A percentile compares a stretch with the other conserved stretches of the same genome.
phyloP scores from a whole-genome alignment of 2,797 vertebrate genomes.

The Sciurus vulgaris region DNA sequence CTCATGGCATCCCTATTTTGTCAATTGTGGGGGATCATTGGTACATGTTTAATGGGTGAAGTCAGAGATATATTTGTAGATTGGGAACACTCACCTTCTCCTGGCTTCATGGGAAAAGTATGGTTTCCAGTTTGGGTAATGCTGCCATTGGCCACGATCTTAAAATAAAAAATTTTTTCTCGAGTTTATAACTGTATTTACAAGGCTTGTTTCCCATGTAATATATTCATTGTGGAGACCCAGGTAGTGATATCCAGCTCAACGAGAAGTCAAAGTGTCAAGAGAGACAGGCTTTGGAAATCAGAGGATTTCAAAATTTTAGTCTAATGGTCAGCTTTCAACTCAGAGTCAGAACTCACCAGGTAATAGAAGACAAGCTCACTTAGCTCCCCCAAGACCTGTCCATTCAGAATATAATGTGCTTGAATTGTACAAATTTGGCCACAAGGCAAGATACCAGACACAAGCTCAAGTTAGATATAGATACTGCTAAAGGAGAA shows the following conservation, averaged over 20 bases:
- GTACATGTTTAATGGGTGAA: not conserved
- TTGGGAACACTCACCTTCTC: not conserved
- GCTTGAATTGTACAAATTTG: not conserved
- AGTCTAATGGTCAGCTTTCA: not conserved
- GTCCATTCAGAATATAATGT: not conserved
- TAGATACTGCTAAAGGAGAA: not conserved
- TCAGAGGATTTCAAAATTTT: not conserved
- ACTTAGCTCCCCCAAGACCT: not conserved
- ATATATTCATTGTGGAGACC: not conserved
- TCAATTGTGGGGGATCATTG: not conserved
- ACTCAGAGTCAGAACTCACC: not conserved
- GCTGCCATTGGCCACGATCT: not conserved
- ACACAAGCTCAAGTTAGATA: not conserved
- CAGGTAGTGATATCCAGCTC: not conserved
- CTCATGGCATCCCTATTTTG: not conserved
- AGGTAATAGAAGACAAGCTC: not conserved
- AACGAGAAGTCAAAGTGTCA: not conserved
- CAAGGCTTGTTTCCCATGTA: not conserved
- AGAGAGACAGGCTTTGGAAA: not conserved
- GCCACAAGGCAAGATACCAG: not conserved
- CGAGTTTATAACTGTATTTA: not conserved
- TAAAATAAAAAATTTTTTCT: not conserved
- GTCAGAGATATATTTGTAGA: not conserved
- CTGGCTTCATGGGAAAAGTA: not conserved
- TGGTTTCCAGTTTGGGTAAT: not conserved